Percentiles rank a stretch among this genome's conserved stretches.
These are phyloP conservation scores for Drosophila kohkoa DNA, from an alignment of 1,140 invertebrate species.

Conservation along the genomic window DNA sequence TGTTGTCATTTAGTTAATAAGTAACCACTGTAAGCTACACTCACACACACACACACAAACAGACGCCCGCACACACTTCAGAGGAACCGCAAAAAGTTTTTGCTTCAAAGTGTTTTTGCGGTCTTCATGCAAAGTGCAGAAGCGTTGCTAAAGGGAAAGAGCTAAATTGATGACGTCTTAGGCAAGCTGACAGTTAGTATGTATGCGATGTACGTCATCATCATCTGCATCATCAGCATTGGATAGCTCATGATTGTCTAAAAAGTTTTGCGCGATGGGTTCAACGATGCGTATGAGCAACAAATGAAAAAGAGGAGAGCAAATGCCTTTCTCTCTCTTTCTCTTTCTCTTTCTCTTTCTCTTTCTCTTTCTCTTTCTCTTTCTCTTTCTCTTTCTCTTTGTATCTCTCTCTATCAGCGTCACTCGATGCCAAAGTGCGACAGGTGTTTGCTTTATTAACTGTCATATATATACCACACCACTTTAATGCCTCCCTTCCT, in stretches of 20 bases:
- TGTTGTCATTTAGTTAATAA: background rate
- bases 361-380: too few species aligned
- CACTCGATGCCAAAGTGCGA: slow-evolving; percentile 48
- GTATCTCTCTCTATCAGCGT: background rate
- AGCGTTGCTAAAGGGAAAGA: background rate
- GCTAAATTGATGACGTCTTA: slow-evolving; percentile 70
- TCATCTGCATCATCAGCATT: slow-evolving; percentile 34
- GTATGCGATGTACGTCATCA: slow-evolving; percentile 21
- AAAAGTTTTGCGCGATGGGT: slow-evolving; percentile 55
- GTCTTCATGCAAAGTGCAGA: slow-evolving; percentile 34
- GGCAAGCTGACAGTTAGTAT: slow-evolving; percentile 39
- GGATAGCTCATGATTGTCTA: slow-evolving; percentile 42
- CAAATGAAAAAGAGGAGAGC: slow-evolving; percentile 9
- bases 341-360: too few species aligned
- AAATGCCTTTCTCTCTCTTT: too few species aligned
- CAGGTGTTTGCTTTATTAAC: slow-evolving; percentile 81
- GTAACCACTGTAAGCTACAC: slow-evolving; percentile 46
- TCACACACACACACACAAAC: background rate
- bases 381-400: too few species aligned
- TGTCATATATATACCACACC: slow-evolving; percentile 19
- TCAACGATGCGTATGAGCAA: slow-evolving; percentile 58
- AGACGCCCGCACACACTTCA: background rate
- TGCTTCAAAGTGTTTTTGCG: slow-evolving; percentile 71
- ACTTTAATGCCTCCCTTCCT: background rate
- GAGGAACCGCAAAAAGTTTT: slow-evolving; percentile 57